A percentile compares a stretch with the other conserved stretches of the same genome.
phyloP scores from a whole-genome alignment of 2,888 invertebrate genomes.

The Arenicola marina region DNA sequence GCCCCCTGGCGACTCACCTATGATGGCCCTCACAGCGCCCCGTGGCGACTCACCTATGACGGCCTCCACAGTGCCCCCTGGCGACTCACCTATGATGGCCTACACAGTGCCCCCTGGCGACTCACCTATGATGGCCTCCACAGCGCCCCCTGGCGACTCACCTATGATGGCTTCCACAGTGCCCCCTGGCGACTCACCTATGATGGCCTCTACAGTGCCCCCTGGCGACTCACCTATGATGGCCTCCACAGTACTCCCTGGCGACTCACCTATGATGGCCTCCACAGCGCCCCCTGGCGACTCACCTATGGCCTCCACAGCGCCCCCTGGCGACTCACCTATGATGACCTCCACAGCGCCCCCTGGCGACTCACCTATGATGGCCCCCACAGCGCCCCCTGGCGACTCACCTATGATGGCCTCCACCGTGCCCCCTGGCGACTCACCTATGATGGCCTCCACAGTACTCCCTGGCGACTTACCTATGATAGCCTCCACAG shows the following conservation, averaged over 20 bases:
- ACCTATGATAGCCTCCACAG: conserved; percentile 69
- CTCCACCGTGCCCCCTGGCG: conserved; percentile 63
- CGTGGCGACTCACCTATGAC: conserved; percentile 80
- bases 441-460: conserved; percentile 74
- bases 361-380: conserved; percentile 78
- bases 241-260: no score
- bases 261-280: conserved; percentile 73
- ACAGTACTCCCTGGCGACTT: conserved; percentile 64
- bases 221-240: conserved; percentile 79
- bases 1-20: conserved; percentile 74
- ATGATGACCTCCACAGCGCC: conserved; percentile 65
- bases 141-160: conserved; percentile 68
- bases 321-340: no score
- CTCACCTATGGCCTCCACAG: conserved; percentile 89
- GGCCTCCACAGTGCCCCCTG: conserved; percentile 60
- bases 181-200: no score
- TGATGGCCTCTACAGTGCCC: conserved; percentile 61
- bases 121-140: conserved; percentile 70
- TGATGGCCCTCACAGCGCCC: no score
- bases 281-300: conserved; percentile 63
- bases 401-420: conserved; percentile 75
- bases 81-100: conserved; percentile 83
- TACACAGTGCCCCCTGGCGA: no score
- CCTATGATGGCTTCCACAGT: no score
- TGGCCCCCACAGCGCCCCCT: no score